Evolutionary conservation across 92 coral and sea anemone genomes (phyloP), one percentile per base, ranked within the genome.

Genomic region (Muricea muricata): DNA sequence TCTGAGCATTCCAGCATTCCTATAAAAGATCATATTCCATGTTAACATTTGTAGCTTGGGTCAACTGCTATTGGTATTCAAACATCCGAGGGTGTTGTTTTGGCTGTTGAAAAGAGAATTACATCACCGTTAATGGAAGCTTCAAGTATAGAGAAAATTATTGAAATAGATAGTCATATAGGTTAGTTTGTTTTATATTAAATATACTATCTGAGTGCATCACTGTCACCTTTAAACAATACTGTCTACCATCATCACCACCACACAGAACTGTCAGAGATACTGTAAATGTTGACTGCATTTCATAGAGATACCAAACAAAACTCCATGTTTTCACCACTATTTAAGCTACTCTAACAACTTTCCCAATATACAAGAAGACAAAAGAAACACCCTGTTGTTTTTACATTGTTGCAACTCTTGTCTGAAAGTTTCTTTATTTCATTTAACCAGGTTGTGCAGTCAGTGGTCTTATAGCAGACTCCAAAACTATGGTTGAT

Each of bases 381-480:
- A n/a, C n/a, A n/a, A n/a, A n/a, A n/a, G n/a, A n/a, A n/a, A n/a
- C n/a, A n/a, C n/a, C n/a, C n/a, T n/a, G n/a, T n/a, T n/a, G n/a
- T n/a, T n/a, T n/a, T n/a, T n/a, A n/a, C n/a, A n/a, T n/a, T n/a
- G n/a, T n/a, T n/a, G n/a, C n/a, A n/a, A n/a, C n/a, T n/a, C n/a
- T n/a, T n/a, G n/a, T n/a, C n/a, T n/a, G n/a, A 45, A 45, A 45
- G 1, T 45, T 45, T 12, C 4, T 9, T 8, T 45, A n/a, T n/a
- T n/a, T n/a, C n/a, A n/a, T 65, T 33, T 68, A 21, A 25, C 17
- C 54, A 95, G 98, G 98, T 31, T 97, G 99, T 92, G 99, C 99
- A 14, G 93, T 97, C 95, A 97, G 99, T 97, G 99, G 99, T 65
- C 90, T 97, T 0, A 97, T 97, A 61, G 99, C 99, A 4, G 99